Conservation (phyloP, 23 tunicate species). For the Phallusia fumigata region DNA sequence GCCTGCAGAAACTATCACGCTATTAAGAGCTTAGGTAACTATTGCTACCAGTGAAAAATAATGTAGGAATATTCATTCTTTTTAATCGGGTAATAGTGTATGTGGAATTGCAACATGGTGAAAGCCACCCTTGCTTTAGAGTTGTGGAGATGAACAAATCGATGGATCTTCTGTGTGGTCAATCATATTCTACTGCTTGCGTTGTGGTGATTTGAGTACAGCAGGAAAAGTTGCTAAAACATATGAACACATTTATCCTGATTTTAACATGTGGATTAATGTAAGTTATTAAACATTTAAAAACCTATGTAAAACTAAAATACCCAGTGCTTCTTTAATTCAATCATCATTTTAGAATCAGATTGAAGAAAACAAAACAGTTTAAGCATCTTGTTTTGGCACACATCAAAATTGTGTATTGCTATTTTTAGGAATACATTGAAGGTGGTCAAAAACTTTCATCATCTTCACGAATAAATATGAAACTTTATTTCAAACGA, state of each 20-base stretch:
- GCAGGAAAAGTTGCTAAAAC: slow-evolving; percentile 50
- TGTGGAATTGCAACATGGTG: background rate
- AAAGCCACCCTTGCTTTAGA: slow-evolving; percentile 2
- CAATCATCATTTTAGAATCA: too few relatives aligned
- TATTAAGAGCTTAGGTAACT: too few relatives aligned
- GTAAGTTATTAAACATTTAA: slow-evolving; percentile 16
- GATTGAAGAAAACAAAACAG: too few relatives aligned
- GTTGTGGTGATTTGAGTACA: slow-evolving; percentile 89
- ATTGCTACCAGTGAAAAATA: too few relatives aligned
- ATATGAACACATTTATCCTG: slow-evolving; percentile 51
- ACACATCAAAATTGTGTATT: too few relatives aligned
- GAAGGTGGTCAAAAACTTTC: slow-evolving; percentile 41
- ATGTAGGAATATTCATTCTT: too few relatives aligned
- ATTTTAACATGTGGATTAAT: slow-evolving; percentile 62
- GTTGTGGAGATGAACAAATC: slow-evolving; percentile 45
- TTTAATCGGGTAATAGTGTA: too few relatives aligned
- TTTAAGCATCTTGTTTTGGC: too few relatives aligned
- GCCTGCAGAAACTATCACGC: too few relatives aligned
- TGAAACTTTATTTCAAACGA: slow-evolving; percentile 73
- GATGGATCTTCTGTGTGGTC: slow-evolving; percentile 81
- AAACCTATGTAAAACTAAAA: too few relatives aligned
- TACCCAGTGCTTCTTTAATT: too few relatives aligned
- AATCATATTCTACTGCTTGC: slow-evolving; percentile 80
- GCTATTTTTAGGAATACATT: slow-evolving; percentile 47
- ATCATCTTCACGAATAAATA: slow-evolving; percentile 42